phyloP scores from a whole-genome alignment of 2,888 invertebrate species.

The Calameuta pallipes region DNA sequence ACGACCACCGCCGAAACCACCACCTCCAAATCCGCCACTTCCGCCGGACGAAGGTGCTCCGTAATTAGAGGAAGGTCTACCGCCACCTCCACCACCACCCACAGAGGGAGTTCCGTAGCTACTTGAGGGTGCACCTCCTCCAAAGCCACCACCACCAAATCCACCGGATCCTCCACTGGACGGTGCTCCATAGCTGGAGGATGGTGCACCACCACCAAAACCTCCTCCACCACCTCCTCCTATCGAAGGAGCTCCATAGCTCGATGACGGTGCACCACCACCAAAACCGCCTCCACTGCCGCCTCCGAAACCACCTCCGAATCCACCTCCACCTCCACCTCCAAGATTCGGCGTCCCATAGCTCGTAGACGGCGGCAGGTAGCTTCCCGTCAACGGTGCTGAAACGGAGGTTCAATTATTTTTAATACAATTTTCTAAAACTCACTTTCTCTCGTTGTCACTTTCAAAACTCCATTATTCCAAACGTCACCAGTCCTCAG shows the following conservation, averaged over 20 bases:
- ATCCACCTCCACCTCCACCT: constrained; percentile 41
- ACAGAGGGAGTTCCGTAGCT: constrained; percentile 58
- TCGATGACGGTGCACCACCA: constrained; percentile 55
- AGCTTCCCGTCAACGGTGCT: constrained; percentile 72
- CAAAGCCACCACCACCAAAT: constrained; percentile 29
- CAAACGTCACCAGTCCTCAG: constrained; percentile 17
- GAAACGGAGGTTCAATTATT: constrained; percentile 21
- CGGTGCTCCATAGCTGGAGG: constrained; percentile 51
- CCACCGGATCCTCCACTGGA: constrained; percentile 37
- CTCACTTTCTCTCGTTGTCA: constrained; percentile 1
- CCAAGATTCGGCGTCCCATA: constrained; percentile 63
- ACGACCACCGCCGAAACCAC: constrained; percentile 29
- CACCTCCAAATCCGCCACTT: constrained; percentile 50
- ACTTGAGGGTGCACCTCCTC: constrained; percentile 45
- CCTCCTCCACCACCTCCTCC: constrained; percentile 40
- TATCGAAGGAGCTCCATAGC: constrained; percentile 45
- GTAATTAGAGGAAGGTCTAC: constrained; percentile 61
- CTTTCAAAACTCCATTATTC: constrained; percentile 20
- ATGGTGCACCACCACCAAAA: constrained; percentile 37
- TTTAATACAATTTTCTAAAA: neutral
- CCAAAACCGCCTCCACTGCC: constrained; percentile 41
- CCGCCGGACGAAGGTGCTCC: constrained; percentile 61
- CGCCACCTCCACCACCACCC: constrained; percentile 37
- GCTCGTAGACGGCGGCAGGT: constrained; percentile 71
- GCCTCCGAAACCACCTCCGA: constrained; percentile 36